Conservation (phyloP, 2,797 vertebrate species). For the Enteromius thamalakanensis region DNA sequence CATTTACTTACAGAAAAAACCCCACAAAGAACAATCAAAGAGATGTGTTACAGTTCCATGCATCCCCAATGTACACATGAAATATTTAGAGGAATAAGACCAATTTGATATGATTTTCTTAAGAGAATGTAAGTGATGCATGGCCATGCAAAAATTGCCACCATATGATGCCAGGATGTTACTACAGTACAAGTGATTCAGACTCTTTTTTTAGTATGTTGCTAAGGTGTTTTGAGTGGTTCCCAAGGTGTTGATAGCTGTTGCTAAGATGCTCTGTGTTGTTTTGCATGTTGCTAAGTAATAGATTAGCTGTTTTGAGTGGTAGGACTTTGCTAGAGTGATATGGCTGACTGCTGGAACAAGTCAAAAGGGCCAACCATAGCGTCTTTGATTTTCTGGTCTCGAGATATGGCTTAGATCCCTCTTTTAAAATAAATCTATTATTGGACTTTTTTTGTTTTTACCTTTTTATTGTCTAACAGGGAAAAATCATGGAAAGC, state of each 20-base stretch:
- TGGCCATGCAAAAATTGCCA: neutral
- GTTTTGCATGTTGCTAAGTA: neutral
- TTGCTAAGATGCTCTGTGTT: constrained; percentile 1
- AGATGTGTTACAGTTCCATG: neutral
- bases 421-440: neutral
- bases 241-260: neutral
- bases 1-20: neutral
- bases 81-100: neutral
- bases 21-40: neutral
- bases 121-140: neutral
- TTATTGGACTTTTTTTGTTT: constrained; percentile 5
- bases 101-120: neutral
- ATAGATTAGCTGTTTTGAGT: neutral
- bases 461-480: neutral
- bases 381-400: constrained; percentile 6
- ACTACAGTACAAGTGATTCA: neutral
- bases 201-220: neutral
- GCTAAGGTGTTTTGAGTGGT: neutral
- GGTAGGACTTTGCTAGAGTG: neutral
- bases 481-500: constrained; percentile 1
- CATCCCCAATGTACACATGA: neutral
- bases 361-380: neutral
- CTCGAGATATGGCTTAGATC: neutral
- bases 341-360: neutral
- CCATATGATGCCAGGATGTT: neutral